Conservation (phyloP, 1,140 invertebrate genomes). For the Pissodes strobi region DNA sequence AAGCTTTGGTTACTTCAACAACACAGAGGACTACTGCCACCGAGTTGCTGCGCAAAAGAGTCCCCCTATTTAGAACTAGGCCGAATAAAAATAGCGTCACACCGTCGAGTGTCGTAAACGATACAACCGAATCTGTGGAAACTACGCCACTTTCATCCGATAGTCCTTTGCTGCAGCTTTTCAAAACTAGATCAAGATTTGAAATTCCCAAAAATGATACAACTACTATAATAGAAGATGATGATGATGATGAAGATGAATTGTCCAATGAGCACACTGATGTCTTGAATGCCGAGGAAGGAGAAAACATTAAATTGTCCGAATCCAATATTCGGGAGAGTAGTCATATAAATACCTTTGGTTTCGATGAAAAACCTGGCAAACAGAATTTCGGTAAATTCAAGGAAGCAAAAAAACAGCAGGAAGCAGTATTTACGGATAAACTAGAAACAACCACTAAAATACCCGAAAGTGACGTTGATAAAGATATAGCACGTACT, state of each 20-base stretch:
- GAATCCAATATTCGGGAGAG: conserved; percentile 63
- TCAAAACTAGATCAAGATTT: conserved; percentile 17
- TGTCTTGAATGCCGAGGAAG: conserved; percentile 53
- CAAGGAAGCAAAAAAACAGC: conserved; percentile 13
- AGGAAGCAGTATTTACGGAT: conserved; percentile 1
- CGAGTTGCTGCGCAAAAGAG: not conserved
- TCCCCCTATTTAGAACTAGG: conserved; percentile 14
- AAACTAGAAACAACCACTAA: conserved; percentile 17
- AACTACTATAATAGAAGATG: not conserved
- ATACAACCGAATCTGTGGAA: not conserved
- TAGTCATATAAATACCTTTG: conserved; percentile 44
- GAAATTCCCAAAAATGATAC: conserved; percentile 8
- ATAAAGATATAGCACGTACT: conserved; percentile 14
- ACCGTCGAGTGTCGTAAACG: not conserved
- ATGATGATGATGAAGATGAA: conserved; percentile 32
- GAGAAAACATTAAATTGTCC: conserved; percentile 61
- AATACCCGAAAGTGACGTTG: not conserved
- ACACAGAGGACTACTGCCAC: not conserved
- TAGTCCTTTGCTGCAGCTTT: conserved; percentile 24
- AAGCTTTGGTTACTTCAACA: not conserved
- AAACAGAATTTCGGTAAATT: conserved; percentile 16
- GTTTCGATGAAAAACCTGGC: conserved; percentile 41
- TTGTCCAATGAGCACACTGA: conserved; percentile 45
- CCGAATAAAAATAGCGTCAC: not conserved
- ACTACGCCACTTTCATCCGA: not conserved